Conservation (phyloP, 2,888 invertebrate species). For the Clusia tigrina region DNA sequence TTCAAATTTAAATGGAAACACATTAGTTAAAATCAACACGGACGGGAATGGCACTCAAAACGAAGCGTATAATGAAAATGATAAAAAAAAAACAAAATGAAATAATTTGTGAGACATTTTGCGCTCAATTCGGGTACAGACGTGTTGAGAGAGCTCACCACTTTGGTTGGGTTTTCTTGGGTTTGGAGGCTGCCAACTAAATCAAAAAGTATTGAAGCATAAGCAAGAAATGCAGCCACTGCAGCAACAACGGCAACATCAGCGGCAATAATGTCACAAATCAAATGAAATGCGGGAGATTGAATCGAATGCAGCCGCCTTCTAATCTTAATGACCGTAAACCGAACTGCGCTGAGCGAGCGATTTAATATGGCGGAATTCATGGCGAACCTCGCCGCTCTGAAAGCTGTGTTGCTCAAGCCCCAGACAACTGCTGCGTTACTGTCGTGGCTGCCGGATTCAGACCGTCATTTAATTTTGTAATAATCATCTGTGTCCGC, state of each 20-base stretch:
- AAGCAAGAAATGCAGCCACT: conserved; percentile 5
- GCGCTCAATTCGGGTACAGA: background rate
- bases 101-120: background rate
- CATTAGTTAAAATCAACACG: background rate
- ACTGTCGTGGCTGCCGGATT: conserved; percentile 12
- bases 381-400: conserved; percentile 14
- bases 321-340: conserved; percentile 5
- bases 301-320: conserved; percentile 17
- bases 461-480: conserved; percentile 16
- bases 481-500: conserved; percentile 7
- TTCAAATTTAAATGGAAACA: background rate
- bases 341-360: conserved; percentile 12
- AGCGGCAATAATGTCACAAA: conserved; percentile 13
- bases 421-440: background rate
- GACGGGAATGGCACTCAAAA: background rate
- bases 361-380: conserved; percentile 28
- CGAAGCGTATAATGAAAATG: background rate
- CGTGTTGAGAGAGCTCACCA: conserved; percentile 1
- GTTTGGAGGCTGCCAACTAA: too few species aligned
- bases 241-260: conserved; percentile 17
- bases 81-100: conserved; percentile 8
- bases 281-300: conserved; percentile 26
- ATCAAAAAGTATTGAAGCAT: conserved; percentile 14
- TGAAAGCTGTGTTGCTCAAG: too few species aligned
- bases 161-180: background rate